These are phyloP conservation scores for Scotopteryx bipunctaria DNA, from an alignment of 2,888 invertebrate genomes.

Conservation along the genomic window DNA sequence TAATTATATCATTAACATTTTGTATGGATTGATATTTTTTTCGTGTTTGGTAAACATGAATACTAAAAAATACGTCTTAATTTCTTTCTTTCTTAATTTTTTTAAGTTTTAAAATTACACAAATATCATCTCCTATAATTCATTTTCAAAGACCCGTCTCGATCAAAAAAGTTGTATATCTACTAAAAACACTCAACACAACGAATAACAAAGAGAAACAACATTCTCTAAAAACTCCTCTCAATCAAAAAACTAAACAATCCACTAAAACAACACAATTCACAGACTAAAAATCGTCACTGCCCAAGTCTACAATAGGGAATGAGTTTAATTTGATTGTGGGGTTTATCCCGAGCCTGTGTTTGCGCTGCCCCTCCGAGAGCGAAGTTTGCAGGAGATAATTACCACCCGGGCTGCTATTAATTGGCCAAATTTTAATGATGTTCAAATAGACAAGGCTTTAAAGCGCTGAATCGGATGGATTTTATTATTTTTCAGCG, in stretches of 20 bases:
- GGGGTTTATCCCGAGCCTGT: constrained; percentile 25
- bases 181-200: too few species aligned
- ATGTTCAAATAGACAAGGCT: constrained; percentile 30
- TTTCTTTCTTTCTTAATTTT: too few species aligned
- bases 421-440: constrained; percentile 39
- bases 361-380: constrained; percentile 21
- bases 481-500: constrained; percentile 20
- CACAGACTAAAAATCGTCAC: constrained; percentile 19
- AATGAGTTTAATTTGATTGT: constrained; percentile 36
- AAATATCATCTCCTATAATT: too few species aligned
- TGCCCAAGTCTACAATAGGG: constrained; percentile 19
- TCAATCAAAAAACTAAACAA: too few species aligned
- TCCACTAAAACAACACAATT: constrained; percentile 4
- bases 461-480: constrained; percentile 14
- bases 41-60: too few species aligned
- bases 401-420: constrained; percentile 31
- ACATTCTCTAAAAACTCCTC: too few species aligned
- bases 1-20: too few species aligned
- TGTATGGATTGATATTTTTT: too few species aligned
- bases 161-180: too few species aligned
- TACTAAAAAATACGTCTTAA: not conserved
- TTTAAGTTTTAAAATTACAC: too few species aligned
- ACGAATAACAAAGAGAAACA: too few species aligned
- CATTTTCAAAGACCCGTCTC: too few species aligned
- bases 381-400: constrained; percentile 24